Percentiles rank a stretch among this genome's conserved stretches.
phyloP scores from a whole-genome alignment of 2,113 vertebrate species.

The Mungos mungo region DNA sequence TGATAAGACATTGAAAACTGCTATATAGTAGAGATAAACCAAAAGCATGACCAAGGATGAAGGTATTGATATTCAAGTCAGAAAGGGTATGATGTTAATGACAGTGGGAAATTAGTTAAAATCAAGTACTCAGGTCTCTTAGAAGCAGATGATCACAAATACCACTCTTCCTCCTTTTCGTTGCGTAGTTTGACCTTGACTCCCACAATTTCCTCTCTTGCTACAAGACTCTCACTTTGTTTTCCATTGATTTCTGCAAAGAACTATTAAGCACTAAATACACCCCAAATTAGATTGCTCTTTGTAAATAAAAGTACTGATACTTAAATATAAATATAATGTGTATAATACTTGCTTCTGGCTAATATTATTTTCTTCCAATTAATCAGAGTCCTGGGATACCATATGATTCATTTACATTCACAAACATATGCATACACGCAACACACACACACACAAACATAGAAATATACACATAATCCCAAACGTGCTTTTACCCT shows the following conservation, averaged over 20 bases:
- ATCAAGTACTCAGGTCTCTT: not conserved
- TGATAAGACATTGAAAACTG: not conserved
- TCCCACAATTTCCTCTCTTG: not conserved
- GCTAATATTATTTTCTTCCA: not conserved
- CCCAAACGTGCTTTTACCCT: not conserved
- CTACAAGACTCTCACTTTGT: not conserved
- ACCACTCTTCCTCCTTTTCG: not conserved
- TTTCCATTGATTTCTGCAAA: slow-evolving; percentile 35
- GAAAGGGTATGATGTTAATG: not conserved
- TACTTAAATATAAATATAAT: slow-evolving; percentile 22
- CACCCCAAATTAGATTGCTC: not conserved
- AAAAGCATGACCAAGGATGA: not conserved
- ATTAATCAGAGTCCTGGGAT: not conserved
- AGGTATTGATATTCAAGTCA: not conserved
- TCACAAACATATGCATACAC: not conserved
- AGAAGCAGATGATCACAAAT: not conserved
- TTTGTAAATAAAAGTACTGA: not conserved
- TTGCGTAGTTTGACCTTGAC: not conserved
- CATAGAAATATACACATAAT: not conserved
- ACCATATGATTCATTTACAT: not conserved
- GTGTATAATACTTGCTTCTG: not conserved
- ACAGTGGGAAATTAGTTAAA: not conserved
- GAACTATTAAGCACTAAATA: not conserved
- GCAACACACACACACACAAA: not conserved
- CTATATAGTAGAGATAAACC: not conserved